A percentile compares a stretch with the other conserved stretches of the same genome.
Evolutionary conservation across 2,113 vertebrate species (phyloP).

Genomic region (Oxyura jamaicensis): DNA sequence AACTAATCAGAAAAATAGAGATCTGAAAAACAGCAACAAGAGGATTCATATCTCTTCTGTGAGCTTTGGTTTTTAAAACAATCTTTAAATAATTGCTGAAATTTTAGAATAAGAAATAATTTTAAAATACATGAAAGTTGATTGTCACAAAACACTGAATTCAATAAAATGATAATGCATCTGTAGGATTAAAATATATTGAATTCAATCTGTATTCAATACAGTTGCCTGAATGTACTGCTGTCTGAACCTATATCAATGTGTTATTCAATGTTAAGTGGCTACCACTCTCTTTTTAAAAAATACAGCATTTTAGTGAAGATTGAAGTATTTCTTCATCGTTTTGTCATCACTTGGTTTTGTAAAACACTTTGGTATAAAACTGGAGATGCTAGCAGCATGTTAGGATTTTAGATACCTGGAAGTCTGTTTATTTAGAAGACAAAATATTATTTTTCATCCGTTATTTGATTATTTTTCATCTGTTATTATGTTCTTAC

Average conservation of each 20-base stretch:
- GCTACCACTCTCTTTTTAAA: not conserved
- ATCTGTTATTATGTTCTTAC: conserved; percentile 29
- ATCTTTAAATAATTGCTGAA: not conserved
- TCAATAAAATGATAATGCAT: not conserved
- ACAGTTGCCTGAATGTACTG: not conserved
- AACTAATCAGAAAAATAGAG: not conserved
- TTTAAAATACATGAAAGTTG: not conserved
- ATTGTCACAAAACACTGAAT: not conserved
- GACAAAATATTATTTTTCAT: not conserved
- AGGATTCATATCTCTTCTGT: not conserved
- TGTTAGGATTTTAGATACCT: not conserved
- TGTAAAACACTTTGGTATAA: not conserved
- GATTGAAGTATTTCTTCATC: not conserved
- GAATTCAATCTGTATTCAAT: not conserved
- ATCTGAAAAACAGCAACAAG: not conserved
- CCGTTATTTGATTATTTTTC: not conserved
- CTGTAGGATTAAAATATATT: not conserved
- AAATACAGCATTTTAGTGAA: not conserved
- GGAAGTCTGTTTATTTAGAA: not conserved
- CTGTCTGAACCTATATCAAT: not conserved
- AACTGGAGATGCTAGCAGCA: not conserved
- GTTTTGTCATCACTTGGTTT: not conserved
- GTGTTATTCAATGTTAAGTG: not conserved
- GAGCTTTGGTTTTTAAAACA: not conserved
- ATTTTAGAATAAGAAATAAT: not conserved